Evolutionary conservation across 1,140 invertebrate genomes (phyloP), one percentile per base, ranked within the genome.

Genomic region (Drosophila virilis): DNA sequence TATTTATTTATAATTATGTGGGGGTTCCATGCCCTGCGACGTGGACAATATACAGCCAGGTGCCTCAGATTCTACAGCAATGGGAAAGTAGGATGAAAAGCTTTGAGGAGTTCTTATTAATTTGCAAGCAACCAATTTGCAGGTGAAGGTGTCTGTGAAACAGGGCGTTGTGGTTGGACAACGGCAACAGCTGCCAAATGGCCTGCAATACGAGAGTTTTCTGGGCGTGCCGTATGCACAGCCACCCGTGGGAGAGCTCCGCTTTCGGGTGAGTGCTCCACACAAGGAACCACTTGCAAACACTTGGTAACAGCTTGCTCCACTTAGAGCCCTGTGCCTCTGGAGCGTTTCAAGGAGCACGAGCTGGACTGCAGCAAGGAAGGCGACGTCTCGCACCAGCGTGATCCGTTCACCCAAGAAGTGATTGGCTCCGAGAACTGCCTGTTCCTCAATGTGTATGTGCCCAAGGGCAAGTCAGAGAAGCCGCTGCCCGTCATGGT

Each of bases 221-320:
- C 92, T 93, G 65, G 93, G 93, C 0, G 90, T 94, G 3, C 93
- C 93, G 4, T 94, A 94, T 74, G 93, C 93, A 1, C 75, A 93
- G 50, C 93, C 93, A 35, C 94, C 94, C 0, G n/a, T 93, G 4
- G 93, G 93, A 57, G 74, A 92, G 15, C 75, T 94, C 1, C 78
- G 93, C 50, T 94, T 93, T 69, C 92, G 91, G 82, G 93, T 94
- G 84, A 84, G 78, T 46, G 1, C 12, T 28, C 1, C 10, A 9
- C 1, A 10, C n/a, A 12, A 8, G 0, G 15, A 8, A 12, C 28
- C 5, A 8, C 22, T 6, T 22, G 6, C 3, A 58, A 4, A 17
- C 50, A n/a, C n/a, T n/a, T 33, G 8, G 12, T 17, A n/a, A n/a
- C 9, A 0, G 7, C 2, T 8, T 43, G 1, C 0, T 8, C 13